Base-by-base conservation (phyloP, 1,140 invertebrate genomes). In the Drosophila tristis region DNA sequence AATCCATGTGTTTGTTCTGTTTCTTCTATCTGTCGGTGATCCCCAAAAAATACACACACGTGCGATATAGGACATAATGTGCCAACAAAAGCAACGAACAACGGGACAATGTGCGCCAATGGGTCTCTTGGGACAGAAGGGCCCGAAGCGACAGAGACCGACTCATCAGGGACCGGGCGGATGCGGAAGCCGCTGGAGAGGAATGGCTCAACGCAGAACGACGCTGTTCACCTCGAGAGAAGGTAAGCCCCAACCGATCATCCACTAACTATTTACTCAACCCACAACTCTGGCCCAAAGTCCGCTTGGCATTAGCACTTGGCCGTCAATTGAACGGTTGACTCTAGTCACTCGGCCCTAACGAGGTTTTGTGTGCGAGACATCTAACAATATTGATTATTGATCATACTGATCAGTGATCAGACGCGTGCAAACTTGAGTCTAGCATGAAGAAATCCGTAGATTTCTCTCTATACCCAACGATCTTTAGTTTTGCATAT, bases 201-300 rank as follows among this genome's bases (percentile, higher is more conserved):
- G 95, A 93, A 95, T 95, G 95, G 95, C 95, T 93, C 97, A 97
- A 95, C 95, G 96, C 93, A 95, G 96, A 95, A 97, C 96, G 96
- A 97, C 96, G 92, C 96, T 97, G 94, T 97, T 97, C 96, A 97
- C 96, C 96, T 97, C 97, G 96, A 97, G 96, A 97, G 96, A 97
- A 96, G 96, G 84, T 90, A 84, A 35, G 31, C 20, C 56, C 29
- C 2, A 39, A 39, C 42, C 8, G 29, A 20, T 25, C 11, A 53
- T 0, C 11, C 20, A 29, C 42, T 68, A 57, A 49, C 50, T 70
- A 50, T 70, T 70, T 57, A 43, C 64, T 25, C 49, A 16, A 45
- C 26, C 39, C 15, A 48, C 55, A 56, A 25, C 64, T 8, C 26
- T 45, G 43, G 35, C 42, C 16, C 23, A 31, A 31, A 48, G 20